Base-by-base conservation (phyloP, 2,797 vertebrate genomes). In the Chromobotia macracanthus region DNA sequence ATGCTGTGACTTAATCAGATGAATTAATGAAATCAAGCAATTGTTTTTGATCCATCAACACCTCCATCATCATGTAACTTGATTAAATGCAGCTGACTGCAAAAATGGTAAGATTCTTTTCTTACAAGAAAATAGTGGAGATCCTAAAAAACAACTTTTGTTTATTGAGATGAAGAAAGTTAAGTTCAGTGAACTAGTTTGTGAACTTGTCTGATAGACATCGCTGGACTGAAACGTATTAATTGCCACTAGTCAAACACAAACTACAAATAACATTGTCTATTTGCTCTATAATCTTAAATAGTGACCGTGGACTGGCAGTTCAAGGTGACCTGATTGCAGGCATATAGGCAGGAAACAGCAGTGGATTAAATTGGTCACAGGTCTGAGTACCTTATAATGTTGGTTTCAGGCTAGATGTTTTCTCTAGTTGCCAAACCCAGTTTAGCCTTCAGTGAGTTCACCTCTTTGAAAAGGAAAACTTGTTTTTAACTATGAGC, bases 401-500 rank as follows among this genome's bases (percentile, higher is more conserved):
- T 31, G 10, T 19, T 15, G 4, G 67, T n/a, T 44, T 70, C 64
- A 28, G 16, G n/a, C 65, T 77, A 64, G 21, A 12, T 48, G 48
- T 64, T 48, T 50, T 21, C 51, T 61, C 64, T 48, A 13, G 72
- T 79, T 88, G 85, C 83, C 83, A 86, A 88, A 85, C 80, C 78
- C 82, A 84, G 63, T 86, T 88, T 86, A 78, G 87, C 89, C 90
- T 87, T 73, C 80, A 91, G 89, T 89, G 77, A 87, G 82, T 73
- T 77, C 18, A 38, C 76, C 87, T 91, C 91, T 90, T 92, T 90
- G 91, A 93, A 93, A 90, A 88, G 81, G 79, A 86, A 85, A 91
- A 89, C 84, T 89, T 90, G 90, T 93, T 93, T 91, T 93, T 89
- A 93, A 92, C 90, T 86, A 90, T 83, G 80, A 82, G 85, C 89